Percentiles rank a stretch among this genome's conserved stretches.
Conservation (phyloP, 2,888 invertebrate genomes). For the Watsonalla binaria region DNA sequence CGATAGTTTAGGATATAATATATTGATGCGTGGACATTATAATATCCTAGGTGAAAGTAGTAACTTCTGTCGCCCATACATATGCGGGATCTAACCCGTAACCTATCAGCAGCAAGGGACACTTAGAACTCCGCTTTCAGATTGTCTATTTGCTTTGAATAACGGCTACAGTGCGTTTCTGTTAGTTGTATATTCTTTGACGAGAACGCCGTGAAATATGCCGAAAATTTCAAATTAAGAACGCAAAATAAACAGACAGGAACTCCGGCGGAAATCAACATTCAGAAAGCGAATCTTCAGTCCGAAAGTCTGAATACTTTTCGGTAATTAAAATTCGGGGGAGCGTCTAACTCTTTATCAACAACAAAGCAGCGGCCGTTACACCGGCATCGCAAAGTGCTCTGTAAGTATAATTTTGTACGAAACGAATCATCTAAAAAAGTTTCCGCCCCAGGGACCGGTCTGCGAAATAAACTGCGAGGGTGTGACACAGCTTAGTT, state of each 20-base stretch:
- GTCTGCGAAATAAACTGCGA: neutral
- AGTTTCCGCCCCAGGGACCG: slow-evolving; percentile 1
- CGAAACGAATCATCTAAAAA: slow-evolving; percentile 3
- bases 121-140: no score
- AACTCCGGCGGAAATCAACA: neutral
- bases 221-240: neutral
- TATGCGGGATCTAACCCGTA: no score
- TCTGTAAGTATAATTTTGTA: slow-evolving; percentile 2
- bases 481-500: neutral
- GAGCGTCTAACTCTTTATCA: neutral
- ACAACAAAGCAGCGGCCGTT: neutral
- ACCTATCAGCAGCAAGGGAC: no score
- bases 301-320: neutral
- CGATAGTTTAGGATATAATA: no score
- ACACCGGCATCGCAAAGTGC: neutral
- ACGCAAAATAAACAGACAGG: neutral
- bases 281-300: neutral
- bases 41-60: no score
- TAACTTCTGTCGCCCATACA: no score
- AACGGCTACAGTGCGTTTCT: no score
- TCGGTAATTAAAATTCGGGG: slow-evolving; percentile 1
- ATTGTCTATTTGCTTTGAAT: no score
- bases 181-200: no score
- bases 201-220: neutral
- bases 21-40: no score